Conservation (phyloP, 2,888 invertebrate species). For the Pecten maximus region DNA sequence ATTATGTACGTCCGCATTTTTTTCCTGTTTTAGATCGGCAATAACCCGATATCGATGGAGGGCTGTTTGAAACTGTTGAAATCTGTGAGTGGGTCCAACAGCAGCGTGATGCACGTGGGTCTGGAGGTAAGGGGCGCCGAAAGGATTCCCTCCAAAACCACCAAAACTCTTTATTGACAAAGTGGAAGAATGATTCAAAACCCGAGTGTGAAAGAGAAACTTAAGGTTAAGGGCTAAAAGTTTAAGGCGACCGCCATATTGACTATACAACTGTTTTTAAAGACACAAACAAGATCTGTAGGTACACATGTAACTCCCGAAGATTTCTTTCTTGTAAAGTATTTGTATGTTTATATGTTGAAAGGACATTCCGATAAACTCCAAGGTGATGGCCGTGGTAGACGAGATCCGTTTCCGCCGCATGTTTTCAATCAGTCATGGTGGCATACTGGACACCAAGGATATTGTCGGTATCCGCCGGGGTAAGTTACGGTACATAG, state of each 20-base stretch:
- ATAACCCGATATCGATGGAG: constrained; percentile 81
- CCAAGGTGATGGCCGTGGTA: constrained; percentile 73
- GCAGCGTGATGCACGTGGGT: constrained; percentile 68
- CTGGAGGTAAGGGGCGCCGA: constrained; percentile 68
- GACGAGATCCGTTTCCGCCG: constrained; percentile 72
- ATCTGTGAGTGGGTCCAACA: constrained; percentile 67
- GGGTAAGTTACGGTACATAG: constrained; percentile 60
- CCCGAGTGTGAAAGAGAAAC: no score
- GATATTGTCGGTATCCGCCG: constrained; percentile 77
- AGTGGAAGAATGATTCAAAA: neutral
- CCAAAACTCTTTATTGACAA: no score
- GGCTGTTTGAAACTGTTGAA: constrained; percentile 77
- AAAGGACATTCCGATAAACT: constrained; percentile 79
- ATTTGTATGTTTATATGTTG: constrained; percentile 17
- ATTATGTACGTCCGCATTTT: neutral
- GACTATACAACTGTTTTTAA: no score
- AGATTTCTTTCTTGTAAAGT: no score
- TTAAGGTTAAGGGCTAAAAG: no score
- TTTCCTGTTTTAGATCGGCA: constrained; percentile 74
- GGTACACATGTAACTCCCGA: no score
- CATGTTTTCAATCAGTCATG: constrained; percentile 74
- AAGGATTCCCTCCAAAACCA: no score
- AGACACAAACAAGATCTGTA: no score
- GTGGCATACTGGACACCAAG: constrained; percentile 74
- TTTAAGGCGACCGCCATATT: no score